phyloP scores from a whole-genome alignment of 2,113 vertebrate species.

The Chionodraco myersi region DNA sequence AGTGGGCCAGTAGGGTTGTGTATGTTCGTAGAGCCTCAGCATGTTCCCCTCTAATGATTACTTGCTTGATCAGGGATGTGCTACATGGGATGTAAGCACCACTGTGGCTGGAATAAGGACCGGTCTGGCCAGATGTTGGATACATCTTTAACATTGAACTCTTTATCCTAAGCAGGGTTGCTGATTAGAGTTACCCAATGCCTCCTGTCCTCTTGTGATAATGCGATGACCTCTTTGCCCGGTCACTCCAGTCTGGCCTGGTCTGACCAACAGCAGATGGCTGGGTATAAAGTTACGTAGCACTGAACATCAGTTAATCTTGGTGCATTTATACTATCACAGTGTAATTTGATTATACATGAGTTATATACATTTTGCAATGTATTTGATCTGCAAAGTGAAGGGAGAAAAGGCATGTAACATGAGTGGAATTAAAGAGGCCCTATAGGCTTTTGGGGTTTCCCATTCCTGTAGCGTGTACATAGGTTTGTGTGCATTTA shows the following conservation, averaged over 20 bases:
- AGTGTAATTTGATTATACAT: background rate
- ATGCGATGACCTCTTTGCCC: conserved; percentile 29
- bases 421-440: no score
- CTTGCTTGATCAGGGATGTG: background rate
- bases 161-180: conserved; percentile 45
- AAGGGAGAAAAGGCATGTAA: background rate
- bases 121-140: conserved; percentile 57
- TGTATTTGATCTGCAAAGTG: background rate
- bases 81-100: conserved; percentile 18
- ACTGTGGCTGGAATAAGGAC: conserved; percentile 13
- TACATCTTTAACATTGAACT: conserved; percentile 45
- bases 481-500: no score
- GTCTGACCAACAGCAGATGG: conserved; percentile 59
- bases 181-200: conserved; percentile 55
- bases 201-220: conserved; percentile 51
- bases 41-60: conserved; percentile 16
- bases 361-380: background rate
- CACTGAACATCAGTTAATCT: conserved; percentile 18
- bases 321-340: conserved; percentile 12
- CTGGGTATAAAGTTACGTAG: background rate
- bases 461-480: no score
- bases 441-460: no score
- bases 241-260: conserved; percentile 31
- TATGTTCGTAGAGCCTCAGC: background rate
- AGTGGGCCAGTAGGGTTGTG: conserved; percentile 1